Evolutionary conservation across 2,113 vertebrate genomes (phyloP), one percentile per base, ranked within the genome.

Genomic region (Neoarius graeffei): DNA sequence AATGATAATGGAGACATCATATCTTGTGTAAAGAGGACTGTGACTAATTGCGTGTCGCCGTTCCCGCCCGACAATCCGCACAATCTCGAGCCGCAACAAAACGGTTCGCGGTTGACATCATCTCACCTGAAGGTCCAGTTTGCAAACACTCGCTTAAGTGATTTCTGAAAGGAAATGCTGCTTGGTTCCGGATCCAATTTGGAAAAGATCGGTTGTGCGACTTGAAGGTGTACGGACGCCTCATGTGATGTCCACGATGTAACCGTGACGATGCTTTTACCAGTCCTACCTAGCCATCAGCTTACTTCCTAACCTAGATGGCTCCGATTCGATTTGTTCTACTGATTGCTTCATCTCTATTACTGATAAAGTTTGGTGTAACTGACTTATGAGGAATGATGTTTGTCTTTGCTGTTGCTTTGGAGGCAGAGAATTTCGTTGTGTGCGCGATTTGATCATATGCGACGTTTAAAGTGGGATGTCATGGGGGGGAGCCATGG

Each of bases 11-110:
- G 89, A 90, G 88, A 83, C 85, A 89, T 90, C 88, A 91, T 90
- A 83, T 88, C 86, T 84, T 77, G 54, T 87, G 90, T 88, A 87
- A 84, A 85, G 90, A 90, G 91, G 92, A 57, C 88, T 81, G 86
- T 83, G 91, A 88, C 83, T 92, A 89, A 88, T 90, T 88, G 90
- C 73, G 80, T 87, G 89, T 89, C 80, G 88, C 90, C 92, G 93
- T 94, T 95, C 93, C 93, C 90, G 87, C 85, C 30, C 83, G 50
- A 85, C 92, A 93, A 94, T 93, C 85, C 83, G 30, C 66, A n/a
- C 77, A 80, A 76, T 90, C 50, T 85, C 23, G 42, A 76, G 4
- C 42, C 50, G 30, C 52, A 35, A 59, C 76, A n/a, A 88, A 80
- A 77, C 67, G 1, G 42, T 50, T 66, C 57, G 27, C 8, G 20